These are phyloP conservation scores for Paramormyrops hopkinsi DNA, from an alignment of 2,797 vertebrate genomes.

Conservation along the genomic window DNA sequence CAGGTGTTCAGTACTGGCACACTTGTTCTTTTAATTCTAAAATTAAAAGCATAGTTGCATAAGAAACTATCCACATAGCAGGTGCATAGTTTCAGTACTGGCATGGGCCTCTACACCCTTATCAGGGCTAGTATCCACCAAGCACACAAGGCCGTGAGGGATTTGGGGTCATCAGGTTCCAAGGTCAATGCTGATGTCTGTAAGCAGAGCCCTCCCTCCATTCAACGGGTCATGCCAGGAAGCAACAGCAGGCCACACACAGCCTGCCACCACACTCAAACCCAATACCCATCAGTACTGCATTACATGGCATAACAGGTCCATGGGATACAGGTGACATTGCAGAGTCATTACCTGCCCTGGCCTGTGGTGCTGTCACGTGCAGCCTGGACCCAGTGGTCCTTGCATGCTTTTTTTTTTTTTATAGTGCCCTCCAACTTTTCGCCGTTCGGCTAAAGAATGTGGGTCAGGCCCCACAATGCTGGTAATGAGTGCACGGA, in stretches of 20 bases:
- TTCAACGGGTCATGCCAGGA: not conserved
- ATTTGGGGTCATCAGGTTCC: not conserved
- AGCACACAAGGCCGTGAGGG: not conserved
- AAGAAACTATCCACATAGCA: no score
- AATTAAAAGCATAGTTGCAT: not conserved
- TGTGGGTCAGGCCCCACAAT: not conserved
- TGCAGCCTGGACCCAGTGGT: not conserved
- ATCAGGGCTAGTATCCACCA: not conserved
- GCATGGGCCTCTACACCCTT: not conserved
- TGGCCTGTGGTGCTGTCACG: not conserved
- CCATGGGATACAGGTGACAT: not conserved
- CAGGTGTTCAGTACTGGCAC: not conserved
- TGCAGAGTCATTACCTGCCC: not conserved
- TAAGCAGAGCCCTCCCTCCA: not conserved
- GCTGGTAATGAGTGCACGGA: not conserved
- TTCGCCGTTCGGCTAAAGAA: not conserved
- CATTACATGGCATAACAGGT: not conserved
- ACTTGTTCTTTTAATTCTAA: not conserved
- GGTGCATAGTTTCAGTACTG: not conserved
- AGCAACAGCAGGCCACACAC: not conserved
- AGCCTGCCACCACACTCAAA: not conserved
- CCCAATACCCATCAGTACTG: not conserved
- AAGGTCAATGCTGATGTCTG: not conserved
- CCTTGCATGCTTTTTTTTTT: not conserved
- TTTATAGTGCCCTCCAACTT: not conserved